Conservation (phyloP, 2,797 vertebrate genomes). For the Tokudaia tokunoshimensis region DNA sequence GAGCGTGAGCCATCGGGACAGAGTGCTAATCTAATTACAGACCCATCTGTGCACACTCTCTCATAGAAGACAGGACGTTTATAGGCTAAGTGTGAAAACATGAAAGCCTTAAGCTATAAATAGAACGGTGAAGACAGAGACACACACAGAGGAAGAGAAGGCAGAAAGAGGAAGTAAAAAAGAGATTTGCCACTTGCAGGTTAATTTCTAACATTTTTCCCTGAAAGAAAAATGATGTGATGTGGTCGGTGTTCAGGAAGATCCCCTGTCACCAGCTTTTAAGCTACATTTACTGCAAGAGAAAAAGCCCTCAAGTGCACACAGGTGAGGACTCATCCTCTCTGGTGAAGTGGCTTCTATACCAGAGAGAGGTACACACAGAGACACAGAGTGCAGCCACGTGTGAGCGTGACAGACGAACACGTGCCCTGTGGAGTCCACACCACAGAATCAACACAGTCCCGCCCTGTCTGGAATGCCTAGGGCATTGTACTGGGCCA, state of each 20-base stretch:
- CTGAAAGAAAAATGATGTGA: conserved; percentile 77
- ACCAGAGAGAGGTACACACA: not conserved
- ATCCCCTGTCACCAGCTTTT: conserved; percentile 70
- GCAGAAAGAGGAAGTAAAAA: not conserved
- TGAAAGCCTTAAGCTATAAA: conserved; percentile 68
- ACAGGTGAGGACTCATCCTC: conserved; percentile 63
- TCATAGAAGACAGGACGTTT: conserved; percentile 42
- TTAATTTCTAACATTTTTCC: conserved; percentile 76
- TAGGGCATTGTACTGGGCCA: no score
- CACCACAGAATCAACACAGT: not conserved
- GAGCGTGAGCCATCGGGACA: not conserved
- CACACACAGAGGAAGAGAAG: not conserved
- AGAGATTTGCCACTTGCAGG: conserved; percentile 60
- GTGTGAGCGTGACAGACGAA: not conserved
- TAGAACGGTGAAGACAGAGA: conserved; percentile 32
- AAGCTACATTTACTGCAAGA: conserved; percentile 75
- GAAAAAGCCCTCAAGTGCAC: conserved; percentile 60
- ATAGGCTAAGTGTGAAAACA: conserved; percentile 64
- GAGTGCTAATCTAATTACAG: conserved; percentile 61
- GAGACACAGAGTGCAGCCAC: no score
- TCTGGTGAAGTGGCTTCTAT: not conserved
- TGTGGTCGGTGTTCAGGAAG: conserved; percentile 66
- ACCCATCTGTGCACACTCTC: not conserved
- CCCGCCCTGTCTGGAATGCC: not conserved
- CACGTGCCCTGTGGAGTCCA: not conserved